These are phyloP conservation scores for Nebria salina DNA, from an alignment of 2,888 invertebrate genomes.

Conservation along the genomic window DNA sequence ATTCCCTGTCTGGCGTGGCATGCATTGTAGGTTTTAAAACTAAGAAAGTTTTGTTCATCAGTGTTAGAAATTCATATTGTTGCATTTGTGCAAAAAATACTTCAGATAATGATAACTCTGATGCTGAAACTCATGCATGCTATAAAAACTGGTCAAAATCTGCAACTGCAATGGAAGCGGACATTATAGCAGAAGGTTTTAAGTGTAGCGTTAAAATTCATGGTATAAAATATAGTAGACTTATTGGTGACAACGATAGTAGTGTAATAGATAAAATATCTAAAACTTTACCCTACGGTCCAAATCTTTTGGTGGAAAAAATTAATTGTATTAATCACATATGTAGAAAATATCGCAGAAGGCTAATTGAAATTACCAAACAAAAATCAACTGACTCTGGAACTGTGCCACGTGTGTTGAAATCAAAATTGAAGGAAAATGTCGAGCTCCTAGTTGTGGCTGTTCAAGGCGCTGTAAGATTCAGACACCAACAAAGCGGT, in stretches of 20 bases:
- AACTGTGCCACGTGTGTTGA: neutral
- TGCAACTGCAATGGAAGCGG: neutral
- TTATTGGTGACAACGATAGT: constrained; percentile 5
- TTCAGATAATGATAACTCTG: neutral
- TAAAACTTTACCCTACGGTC: neutral
- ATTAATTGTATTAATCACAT: constrained; percentile 2
- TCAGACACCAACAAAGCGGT: neutral
- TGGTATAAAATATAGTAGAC: neutral
- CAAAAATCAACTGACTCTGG: neutral
- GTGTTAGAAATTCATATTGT: neutral
- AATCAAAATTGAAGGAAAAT: neutral
- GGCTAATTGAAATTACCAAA: constrained; percentile 3
- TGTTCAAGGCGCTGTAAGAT: neutral
- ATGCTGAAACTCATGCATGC: neutral
- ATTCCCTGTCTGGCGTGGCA: no score
- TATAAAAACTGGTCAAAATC: neutral
- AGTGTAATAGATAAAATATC: constrained; percentile 9
- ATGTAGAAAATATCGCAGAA: neutral
- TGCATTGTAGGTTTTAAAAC: no score
- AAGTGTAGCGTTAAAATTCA: neutral
- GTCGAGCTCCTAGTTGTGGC: neutral
- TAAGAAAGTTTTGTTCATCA: neutral
- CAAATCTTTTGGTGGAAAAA: neutral
- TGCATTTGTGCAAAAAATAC: constrained; percentile 9
- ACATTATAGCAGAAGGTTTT: constrained; percentile 1